These are phyloP conservation scores for Napeogenes inachia DNA, from an alignment of 2,888 invertebrate species.

Conservation along the genomic window DNA sequence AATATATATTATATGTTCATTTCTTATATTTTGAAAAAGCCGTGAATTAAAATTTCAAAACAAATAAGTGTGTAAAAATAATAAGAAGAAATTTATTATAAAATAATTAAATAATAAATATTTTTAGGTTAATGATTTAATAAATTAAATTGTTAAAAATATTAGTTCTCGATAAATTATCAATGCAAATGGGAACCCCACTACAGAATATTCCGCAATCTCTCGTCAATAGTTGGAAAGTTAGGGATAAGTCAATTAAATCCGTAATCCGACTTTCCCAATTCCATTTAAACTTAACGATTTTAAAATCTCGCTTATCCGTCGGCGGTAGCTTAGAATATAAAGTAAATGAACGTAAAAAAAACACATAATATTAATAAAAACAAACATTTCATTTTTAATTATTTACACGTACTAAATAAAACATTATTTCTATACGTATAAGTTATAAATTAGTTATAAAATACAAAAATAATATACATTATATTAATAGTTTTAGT, in stretches of 20 bases:
- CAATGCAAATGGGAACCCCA: no score
- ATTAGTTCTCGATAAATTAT: no score
- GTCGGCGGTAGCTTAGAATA: conserved; percentile 9
- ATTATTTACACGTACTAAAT: background rate
- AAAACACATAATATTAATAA: background rate
- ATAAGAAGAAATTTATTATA: no score
- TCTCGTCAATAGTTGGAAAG: background rate
- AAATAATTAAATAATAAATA: no score
- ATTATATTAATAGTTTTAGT: background rate
- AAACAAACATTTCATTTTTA: background rate
- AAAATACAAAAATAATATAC: background rate
- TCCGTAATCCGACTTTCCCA: conserved; percentile 14
- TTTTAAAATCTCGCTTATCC: conserved; percentile 14
- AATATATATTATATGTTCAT: no score
- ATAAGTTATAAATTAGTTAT: background rate
- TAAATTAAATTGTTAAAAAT: no score
- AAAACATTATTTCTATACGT: background rate
- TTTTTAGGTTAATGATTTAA: no score
- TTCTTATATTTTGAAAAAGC: no score
- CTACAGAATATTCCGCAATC: no score
- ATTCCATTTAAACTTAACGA: conserved; percentile 17
- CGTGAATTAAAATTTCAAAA: no score
- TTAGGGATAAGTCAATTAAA: conserved; percentile 19
- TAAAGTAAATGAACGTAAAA: background rate
- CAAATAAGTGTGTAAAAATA: no score